Conservation (phyloP, 2,797 vertebrate genomes). For the Chromis chromis region DNA sequence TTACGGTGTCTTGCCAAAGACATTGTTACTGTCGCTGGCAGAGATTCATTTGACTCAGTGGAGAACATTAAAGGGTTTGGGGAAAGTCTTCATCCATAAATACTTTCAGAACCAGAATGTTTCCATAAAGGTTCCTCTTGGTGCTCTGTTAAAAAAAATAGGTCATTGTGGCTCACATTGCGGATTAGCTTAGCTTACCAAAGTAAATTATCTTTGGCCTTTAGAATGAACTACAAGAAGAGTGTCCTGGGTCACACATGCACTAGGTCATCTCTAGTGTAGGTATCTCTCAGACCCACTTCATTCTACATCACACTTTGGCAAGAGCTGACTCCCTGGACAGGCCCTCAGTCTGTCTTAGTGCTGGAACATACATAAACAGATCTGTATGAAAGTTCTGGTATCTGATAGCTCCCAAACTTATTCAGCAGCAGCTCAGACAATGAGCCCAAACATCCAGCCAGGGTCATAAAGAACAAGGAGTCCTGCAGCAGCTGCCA, state of each 20-base stretch:
- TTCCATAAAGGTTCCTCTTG: too few relatives aligned
- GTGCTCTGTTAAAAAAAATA: too few relatives aligned
- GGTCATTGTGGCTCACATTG: too few relatives aligned
- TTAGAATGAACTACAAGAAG: neutral
- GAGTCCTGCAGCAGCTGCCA: neutral
- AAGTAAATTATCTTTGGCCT: neutral
- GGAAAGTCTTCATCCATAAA: too few relatives aligned
- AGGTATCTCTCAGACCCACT: neutral
- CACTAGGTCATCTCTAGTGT: neutral
- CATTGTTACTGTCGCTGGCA: too few relatives aligned
- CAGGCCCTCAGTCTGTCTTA: neutral
- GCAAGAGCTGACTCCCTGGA: neutral
- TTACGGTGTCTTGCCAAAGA: too few relatives aligned
- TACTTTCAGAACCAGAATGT: too few relatives aligned
- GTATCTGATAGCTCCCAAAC: too few relatives aligned
- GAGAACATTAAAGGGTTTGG: neutral
- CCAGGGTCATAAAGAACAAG: neutral
- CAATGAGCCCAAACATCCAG: too few relatives aligned
- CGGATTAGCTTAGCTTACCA: neutral
- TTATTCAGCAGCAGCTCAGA: too few relatives aligned
- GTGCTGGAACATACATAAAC: too few relatives aligned
- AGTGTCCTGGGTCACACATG: neutral
- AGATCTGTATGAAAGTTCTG: neutral
- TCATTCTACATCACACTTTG: neutral
- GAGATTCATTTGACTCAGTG: neutral